Percentiles rank a stretch among this genome's conserved stretches.
Conservation (phyloP, 2,113 vertebrate genomes). For the Alethe castanea region DNA sequence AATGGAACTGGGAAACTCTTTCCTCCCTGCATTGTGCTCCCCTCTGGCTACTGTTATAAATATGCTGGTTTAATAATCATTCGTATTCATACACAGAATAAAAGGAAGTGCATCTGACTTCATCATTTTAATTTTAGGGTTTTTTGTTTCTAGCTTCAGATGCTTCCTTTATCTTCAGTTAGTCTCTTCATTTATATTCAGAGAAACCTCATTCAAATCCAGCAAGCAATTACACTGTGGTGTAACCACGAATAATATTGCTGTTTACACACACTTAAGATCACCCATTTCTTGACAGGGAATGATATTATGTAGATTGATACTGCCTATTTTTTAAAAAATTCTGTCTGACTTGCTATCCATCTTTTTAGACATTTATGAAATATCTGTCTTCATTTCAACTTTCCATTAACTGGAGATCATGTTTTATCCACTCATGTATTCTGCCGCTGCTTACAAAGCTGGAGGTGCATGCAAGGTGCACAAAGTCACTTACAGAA, state of each 20-base stretch:
- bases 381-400: neutral
- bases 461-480: neutral
- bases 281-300: neutral
- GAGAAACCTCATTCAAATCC: neutral
- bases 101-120: neutral
- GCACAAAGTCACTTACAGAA: neutral
- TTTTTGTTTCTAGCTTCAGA: neutral
- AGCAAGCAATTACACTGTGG: neutral
- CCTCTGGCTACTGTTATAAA: neutral
- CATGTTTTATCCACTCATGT: neutral
- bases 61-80: neutral
- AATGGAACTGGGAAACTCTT: neutral
- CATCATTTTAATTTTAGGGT: neutral
- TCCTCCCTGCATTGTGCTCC: neutral
- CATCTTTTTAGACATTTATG: neutral
- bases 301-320: neutral
- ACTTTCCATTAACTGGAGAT: neutral
- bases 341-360: neutral
- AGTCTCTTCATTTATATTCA: neutral
- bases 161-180: neutral
- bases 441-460: neutral
- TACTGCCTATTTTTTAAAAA: neutral
- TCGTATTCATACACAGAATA: neutral
- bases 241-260: conserved; percentile 35
- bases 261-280: conserved; percentile 6